Conservation (phyloP, 1,140 invertebrate genomes). For the Mactra quadrangularis region DNA sequence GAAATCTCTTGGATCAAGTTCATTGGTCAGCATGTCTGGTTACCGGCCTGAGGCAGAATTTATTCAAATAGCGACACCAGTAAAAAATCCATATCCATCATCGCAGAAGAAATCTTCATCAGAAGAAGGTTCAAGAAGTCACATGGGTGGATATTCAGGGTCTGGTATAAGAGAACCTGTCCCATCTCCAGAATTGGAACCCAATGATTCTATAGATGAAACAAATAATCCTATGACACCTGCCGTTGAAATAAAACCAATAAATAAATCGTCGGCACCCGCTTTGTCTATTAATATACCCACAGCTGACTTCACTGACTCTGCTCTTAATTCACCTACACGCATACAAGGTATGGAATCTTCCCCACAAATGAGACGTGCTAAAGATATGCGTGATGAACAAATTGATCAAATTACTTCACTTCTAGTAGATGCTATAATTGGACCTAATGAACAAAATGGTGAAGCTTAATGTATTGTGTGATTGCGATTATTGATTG, state of each 20-base stretch:
- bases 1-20: constrained; percentile 28
- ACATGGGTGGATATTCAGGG: neutral
- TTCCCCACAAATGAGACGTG: constrained; percentile 60
- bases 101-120: constrained; percentile 33
- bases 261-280: constrained; percentile 32
- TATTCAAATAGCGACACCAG: constrained; percentile 68
- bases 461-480: no score
- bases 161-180: constrained; percentile 52
- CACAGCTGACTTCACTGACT: constrained; percentile 67
- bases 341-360: constrained; percentile 6
- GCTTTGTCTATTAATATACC: constrained; percentile 69
- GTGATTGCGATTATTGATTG: no score
- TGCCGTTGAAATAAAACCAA: constrained; percentile 21
- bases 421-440: constrained; percentile 64
- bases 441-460: constrained; percentile 42
- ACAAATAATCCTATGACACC: neutral
- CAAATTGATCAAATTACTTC: constrained; percentile 70
- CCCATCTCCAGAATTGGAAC: constrained; percentile 49
- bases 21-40: constrained; percentile 51
- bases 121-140: constrained; percentile 21
- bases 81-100: constrained; percentile 52
- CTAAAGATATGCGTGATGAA: constrained; percentile 62
- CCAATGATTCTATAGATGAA: neutral
- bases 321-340: constrained; percentile 55
- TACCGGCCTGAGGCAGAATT: constrained; percentile 66